A percentile compares a stretch with the other conserved stretches of the same genome.
These are phyloP conservation scores for Elysia chlorotica DNA, from an alignment of 1,140 invertebrate genomes.

Conservation along the genomic window DNA sequence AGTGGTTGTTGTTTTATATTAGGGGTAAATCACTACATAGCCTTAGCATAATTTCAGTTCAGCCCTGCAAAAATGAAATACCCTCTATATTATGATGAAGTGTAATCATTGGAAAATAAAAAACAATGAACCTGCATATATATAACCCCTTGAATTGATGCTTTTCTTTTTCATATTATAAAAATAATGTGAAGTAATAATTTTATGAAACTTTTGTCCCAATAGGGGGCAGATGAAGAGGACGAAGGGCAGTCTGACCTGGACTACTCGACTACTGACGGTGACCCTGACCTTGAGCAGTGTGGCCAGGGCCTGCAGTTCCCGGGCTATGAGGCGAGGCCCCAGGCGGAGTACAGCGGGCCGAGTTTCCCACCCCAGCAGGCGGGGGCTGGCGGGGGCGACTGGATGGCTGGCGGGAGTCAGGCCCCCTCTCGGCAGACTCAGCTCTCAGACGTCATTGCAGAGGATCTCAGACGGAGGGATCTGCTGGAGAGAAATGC, in stretches of 20 bases:
- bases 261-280: slow-evolving; percentile 24
- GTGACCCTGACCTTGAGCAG: slow-evolving; percentile 33
- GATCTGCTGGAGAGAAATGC: slow-evolving; percentile 50
- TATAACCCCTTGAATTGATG: no score
- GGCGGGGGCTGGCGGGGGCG: not conserved
- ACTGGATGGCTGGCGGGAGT: slow-evolving; percentile 9
- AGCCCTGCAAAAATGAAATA: no score
- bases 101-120: no score
- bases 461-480: slow-evolving; percentile 45
- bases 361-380: slow-evolving; percentile 33
- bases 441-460: slow-evolving; percentile 46
- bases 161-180: slow-evolving; percentile 1
- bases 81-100: no score
- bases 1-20: no score
- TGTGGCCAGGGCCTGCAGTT: slow-evolving; percentile 44
- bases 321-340: slow-evolving; percentile 46
- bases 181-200: not conserved
- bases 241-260: not conserved
- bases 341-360: slow-evolving; percentile 23
- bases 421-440: slow-evolving; percentile 15
- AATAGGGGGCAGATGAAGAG: not conserved
- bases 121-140: no score
- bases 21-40: no score
- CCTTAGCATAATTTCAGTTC: no score
- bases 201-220: not conserved